Percentiles rank a stretch among this genome's conserved stretches.
These are phyloP conservation scores for Drosophila ustulata DNA, from an alignment of 2,888 invertebrate genomes.

Conservation along the genomic window DNA sequence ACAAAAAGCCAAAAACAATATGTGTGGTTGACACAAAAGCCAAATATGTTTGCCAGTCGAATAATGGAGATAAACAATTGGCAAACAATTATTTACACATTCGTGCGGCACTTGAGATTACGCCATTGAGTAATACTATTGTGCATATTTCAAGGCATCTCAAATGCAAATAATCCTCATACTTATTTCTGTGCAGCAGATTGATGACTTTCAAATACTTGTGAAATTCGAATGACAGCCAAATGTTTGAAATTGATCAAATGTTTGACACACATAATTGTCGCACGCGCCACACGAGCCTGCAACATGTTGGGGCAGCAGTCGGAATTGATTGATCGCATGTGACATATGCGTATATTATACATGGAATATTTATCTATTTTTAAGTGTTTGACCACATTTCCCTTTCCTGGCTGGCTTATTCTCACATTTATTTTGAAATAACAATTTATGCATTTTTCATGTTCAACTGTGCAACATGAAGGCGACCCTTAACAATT, in stretches of 20 bases:
- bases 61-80: slow-evolving; percentile 1
- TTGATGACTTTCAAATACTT: neutral
- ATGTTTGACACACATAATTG: slow-evolving; percentile 14
- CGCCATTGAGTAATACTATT: neutral
- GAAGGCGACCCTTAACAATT: neutral
- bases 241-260: slow-evolving; percentile 5
- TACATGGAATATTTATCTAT: no score
- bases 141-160: neutral
- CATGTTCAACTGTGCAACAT: no score
- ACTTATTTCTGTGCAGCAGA: neutral
- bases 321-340: no score
- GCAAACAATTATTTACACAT: neutral
- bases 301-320: neutral
- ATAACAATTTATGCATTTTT: no score
- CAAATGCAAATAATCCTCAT: neutral
- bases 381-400: no score
- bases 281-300: neutral
- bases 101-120: neutral
- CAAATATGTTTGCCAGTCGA: neutral
- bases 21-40: neutral
- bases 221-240: slow-evolving; percentile 11
- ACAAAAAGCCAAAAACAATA: slow-evolving; percentile 2
- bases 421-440: no score
- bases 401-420: no score
- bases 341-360: no score